Percentiles rank a stretch among this genome's conserved stretches.
Conservation (phyloP, 1,140 invertebrate genomes). For the Bombus polaris region DNA sequence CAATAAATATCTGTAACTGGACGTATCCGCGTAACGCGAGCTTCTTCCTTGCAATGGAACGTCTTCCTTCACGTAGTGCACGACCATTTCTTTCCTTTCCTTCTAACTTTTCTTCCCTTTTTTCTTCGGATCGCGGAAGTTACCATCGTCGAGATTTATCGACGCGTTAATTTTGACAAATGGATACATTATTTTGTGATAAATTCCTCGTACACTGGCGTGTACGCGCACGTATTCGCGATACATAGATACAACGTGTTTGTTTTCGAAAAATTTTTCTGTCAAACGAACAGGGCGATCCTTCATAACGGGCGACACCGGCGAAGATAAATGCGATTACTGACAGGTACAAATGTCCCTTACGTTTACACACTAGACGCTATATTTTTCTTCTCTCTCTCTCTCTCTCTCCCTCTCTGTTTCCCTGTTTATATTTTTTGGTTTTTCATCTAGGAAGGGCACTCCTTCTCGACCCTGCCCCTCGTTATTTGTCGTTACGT, state of each 20-base stretch:
- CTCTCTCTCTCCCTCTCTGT: neutral
- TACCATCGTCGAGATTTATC: conserved; percentile 20
- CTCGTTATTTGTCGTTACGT: neutral
- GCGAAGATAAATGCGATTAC: conserved; percentile 64
- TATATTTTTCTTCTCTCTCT: conserved; percentile 28
- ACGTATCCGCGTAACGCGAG: neutral
- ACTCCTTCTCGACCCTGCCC: neutral
- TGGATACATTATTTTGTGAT: conserved; percentile 37
- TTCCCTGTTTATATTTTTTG: neutral
- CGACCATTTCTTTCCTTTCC: neutral
- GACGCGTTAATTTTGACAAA: conserved; percentile 46
- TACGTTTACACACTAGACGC: conserved; percentile 50
- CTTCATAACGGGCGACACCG: conserved; percentile 61
- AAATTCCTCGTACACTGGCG: conserved; percentile 12
- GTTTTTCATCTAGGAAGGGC: neutral
- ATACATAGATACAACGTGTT: conserved; percentile 44
- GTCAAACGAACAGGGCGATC: conserved; percentile 47
- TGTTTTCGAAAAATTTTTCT: conserved; percentile 65
- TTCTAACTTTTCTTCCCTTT: no score
- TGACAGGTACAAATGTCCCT: conserved; percentile 67
- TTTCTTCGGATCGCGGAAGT: neutral
- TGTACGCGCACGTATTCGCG: neutral
- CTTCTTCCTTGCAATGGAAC: neutral
- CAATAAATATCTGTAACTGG: conserved; percentile 19
- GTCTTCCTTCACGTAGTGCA: neutral